phyloP scores from a whole-genome alignment of 2,113 vertebrate genomes.

The Sturnira hondurensis region DNA sequence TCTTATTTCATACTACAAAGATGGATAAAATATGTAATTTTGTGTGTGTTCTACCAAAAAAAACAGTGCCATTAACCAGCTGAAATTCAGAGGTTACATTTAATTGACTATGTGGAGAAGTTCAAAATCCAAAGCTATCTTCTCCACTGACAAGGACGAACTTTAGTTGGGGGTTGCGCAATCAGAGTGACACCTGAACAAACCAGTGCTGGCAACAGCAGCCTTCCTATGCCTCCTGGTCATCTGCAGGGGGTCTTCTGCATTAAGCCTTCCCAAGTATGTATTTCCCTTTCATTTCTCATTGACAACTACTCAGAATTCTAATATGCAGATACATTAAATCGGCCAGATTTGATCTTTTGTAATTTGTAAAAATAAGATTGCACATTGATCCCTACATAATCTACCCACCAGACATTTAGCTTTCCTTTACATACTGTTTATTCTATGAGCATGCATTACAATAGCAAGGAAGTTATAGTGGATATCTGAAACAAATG shows the following conservation, averaged over 20 bases:
- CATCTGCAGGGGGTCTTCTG: not conserved
- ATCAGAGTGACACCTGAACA: not conserved
- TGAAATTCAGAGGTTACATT: conserved; percentile 28
- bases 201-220: not conserved
- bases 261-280: not conserved
- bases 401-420: not conserved
- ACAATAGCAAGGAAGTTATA: not conserved
- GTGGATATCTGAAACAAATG: not conserved
- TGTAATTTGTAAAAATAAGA: not conserved
- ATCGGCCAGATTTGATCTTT: not conserved
- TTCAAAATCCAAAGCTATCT: conserved; percentile 26
- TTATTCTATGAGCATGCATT: not conserved
- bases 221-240: not conserved
- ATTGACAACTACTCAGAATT: not conserved
- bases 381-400: not conserved
- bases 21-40: not conserved
- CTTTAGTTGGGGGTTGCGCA: not conserved
- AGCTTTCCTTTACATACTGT: not conserved
- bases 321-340: conserved; percentile 2
- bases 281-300: conserved; percentile 11
- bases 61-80: not conserved
- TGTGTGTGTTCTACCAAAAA: not conserved
- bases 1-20: not conserved
- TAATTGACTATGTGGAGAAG: not conserved
- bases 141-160: conserved; percentile 14